phyloP scores from a whole-genome alignment of 1,140 invertebrate genomes.

The Caenorhabditis elegans region WBcel235 BX284604.4:261001-261500 shows the following conservation, averaged over 20 bases:
- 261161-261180: background rate
- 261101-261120: background rate
- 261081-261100: too few species aligned
- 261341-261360: slow-evolving; percentile 85
- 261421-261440: background rate
- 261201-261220: slow-evolving; percentile 59
- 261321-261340: slow-evolving; percentile 72
- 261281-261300: slow-evolving; percentile 81
- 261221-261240: slow-evolving; percentile 69
- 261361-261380: slow-evolving; percentile 82
- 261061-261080: too few species aligned
- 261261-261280: background rate
- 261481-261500: slow-evolving; percentile 86
- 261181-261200: slow-evolving; percentile 53
- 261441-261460: background rate
- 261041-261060: too few species aligned
- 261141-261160: background rate
- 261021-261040: too few species aligned
- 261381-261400: slow-evolving; percentile 77
- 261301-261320: slow-evolving; percentile 91
- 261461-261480: slow-evolving; percentile 73
- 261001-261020: too few species aligned
- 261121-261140: too few species aligned
- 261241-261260: too few species aligned
- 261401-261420: slow-evolving; percentile 69